Conservation (phyloP, 1,140 invertebrate genomes). For the Drosophila santomea region DNA sequence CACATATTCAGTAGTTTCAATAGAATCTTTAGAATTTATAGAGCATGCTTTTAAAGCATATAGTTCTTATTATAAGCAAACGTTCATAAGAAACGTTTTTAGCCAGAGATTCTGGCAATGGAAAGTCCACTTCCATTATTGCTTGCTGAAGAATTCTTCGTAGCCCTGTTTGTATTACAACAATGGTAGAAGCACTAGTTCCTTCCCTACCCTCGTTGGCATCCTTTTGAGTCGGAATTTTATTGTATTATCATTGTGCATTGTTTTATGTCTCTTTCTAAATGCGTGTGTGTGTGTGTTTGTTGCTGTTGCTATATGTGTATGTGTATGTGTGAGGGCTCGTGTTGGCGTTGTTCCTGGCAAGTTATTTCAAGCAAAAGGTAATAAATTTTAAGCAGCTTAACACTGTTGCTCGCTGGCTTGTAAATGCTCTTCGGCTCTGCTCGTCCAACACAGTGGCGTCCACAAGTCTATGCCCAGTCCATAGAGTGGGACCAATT, state of each 20-base stretch:
- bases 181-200: slow-evolving; percentile 46
- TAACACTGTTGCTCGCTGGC: slow-evolving; percentile 83
- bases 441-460: slow-evolving; percentile 43
- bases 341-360: slow-evolving; percentile 52
- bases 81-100: neutral
- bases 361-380: slow-evolving; percentile 83
- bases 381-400: slow-evolving; percentile 85
- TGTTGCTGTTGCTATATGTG: neutral
- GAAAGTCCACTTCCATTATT: neutral
- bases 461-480: slow-evolving; percentile 35
- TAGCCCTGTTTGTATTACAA: slow-evolving; percentile 57
- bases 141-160: neutral
- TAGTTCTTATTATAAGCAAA: too few species aligned
- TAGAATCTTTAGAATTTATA: too few species aligned
- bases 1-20: too few species aligned
- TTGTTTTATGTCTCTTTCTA: slow-evolving; percentile 59
- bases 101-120: neutral
- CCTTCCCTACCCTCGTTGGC: slow-evolving; percentile 35
- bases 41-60: too few species aligned
- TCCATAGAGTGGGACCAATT: slow-evolving; percentile 6
- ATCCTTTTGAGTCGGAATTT: slow-evolving; percentile 69
- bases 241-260: slow-evolving; percentile 69
- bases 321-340: slow-evolving; percentile 21
- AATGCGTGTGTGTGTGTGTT: slow-evolving; percentile 1
- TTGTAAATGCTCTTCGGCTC: slow-evolving; percentile 65